Evolutionary conservation across 1,140 invertebrate genomes (phyloP).

Genomic region (Magallana ariakensis): DNA sequence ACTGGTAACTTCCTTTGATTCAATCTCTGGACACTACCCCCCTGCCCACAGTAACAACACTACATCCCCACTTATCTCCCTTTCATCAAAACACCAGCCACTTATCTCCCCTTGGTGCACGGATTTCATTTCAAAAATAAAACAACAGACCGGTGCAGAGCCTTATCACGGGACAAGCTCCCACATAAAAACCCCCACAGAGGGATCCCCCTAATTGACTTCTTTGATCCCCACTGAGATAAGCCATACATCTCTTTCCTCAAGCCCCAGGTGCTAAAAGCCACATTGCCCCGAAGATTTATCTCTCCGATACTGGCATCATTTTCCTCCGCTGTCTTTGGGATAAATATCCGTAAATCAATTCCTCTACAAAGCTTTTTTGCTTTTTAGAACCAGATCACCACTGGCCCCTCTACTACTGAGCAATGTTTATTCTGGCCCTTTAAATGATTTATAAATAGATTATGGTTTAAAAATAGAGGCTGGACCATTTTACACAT

Average conservation of each 20-base stretch:
- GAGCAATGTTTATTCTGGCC: too few species aligned
- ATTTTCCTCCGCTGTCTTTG: neutral
- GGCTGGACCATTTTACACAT: too few species aligned
- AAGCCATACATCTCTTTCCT: neutral
- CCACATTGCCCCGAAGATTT: constrained; percentile 1
- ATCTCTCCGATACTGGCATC: neutral
- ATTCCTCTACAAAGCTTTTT: neutral
- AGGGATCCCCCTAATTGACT: constrained; percentile 7
- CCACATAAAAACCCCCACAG: neutral
- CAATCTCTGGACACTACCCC: neutral
- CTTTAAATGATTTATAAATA: too few species aligned
- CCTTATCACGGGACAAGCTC: neutral
- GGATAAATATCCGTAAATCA: neutral
- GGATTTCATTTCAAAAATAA: neutral
- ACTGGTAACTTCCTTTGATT: too few species aligned
- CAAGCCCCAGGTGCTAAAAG: constrained; percentile 2
- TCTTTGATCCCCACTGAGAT: neutral
- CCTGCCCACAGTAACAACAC: neutral
- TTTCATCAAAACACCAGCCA: neutral
- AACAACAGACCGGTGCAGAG: neutral
- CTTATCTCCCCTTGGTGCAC: constrained; percentile 8
- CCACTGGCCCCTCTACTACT: neutral
- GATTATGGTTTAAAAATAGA: too few species aligned
- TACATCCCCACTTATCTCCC: neutral
- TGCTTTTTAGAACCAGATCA: neutral